Conservation (phyloP, 2,888 invertebrate genomes). For the Ectropis crepuscularia region DNA sequence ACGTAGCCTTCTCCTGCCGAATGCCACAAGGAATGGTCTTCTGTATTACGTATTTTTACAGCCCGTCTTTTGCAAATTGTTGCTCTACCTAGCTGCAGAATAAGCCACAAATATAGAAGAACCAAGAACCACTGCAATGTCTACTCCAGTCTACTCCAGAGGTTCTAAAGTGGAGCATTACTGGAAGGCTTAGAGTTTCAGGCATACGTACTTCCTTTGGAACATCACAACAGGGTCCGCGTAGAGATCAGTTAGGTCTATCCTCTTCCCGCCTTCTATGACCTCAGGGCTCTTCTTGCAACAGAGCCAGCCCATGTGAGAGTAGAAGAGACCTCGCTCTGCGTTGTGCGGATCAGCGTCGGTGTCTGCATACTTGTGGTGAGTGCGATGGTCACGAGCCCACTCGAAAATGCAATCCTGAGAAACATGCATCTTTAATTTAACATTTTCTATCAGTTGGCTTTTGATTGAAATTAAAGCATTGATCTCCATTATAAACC, state of each 20-base stretch:
- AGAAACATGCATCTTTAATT: not conserved
- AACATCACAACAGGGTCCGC: constrained; percentile 93
- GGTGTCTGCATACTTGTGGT: constrained; percentile 95
- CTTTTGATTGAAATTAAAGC: no score
- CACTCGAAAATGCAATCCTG: constrained; percentile 88
- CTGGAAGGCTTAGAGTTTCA: not conserved
- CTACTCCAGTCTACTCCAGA: no score
- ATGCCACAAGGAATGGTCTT: no score
- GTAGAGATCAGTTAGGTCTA: constrained; percentile 93
- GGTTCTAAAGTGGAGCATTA: no score
- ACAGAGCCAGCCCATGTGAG: constrained; percentile 97
- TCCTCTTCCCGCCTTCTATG: constrained; percentile 89
- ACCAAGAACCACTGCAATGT: no score
- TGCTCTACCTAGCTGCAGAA: no score
- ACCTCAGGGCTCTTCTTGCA: constrained; percentile 95
- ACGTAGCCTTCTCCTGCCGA: no score
- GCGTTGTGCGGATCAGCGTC: constrained; percentile 96
- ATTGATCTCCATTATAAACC: no score
- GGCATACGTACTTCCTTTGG: constrained; percentile 90
- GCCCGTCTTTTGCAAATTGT: no score
- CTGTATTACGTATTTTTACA: no score
- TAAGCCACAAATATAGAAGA: no score
- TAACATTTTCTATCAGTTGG: no score
- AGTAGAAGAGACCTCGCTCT: constrained; percentile 95
- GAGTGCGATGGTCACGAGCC: constrained; percentile 90